Evolutionary conservation across 1,140 invertebrate genomes (phyloP), one percentile per base, ranked within the genome.

Genomic region (Myzus persicae): DNA sequence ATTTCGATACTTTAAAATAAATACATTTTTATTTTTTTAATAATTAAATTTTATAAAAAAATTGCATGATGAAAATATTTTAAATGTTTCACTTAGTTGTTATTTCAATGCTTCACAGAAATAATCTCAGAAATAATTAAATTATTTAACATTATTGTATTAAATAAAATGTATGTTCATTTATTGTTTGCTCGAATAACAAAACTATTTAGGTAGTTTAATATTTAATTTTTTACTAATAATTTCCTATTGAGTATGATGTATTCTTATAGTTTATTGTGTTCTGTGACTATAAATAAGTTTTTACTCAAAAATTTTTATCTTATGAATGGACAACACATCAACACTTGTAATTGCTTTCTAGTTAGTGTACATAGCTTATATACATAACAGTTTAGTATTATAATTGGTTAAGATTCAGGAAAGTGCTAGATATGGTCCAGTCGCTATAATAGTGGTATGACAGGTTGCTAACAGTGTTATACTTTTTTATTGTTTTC

Each of bases 371-470:
- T 88, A n/a, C n/a, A n/a, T 85, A 42, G 42, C 5, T 40, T 85
- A 31, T 88, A 88, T 36, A 88, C 20, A 88, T 24, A 42, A 44
- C 11, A 90, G 38, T 42, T 90, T 42, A 42, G 54, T 90, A 59
- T 7, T 42, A 3, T 51, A 54, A 54, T 88, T 88, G n/a, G 38
- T 46, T 42, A 90, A 31, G 89, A 42, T 42, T 2, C 54, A 67
- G 26, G 51, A 67, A 90, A 90, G 51, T 90, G 38, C 54, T 90
- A 90, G 89, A 90, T 90, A 90, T 90, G 89, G 89, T 67, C 89
- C 89, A 90, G 89, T 90, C 67, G 11, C 38, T 31, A 67, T 67
- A 76, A 76, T 76, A 90, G 38, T 90, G 7, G 54, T 54, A 90
- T 31, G 26, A 90, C 89, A 42, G 24, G 89, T 90, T 90, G 14